phyloP scores from a whole-genome alignment of 2,888 invertebrate genomes.

The Zhuqinia jingwanae region DNA sequence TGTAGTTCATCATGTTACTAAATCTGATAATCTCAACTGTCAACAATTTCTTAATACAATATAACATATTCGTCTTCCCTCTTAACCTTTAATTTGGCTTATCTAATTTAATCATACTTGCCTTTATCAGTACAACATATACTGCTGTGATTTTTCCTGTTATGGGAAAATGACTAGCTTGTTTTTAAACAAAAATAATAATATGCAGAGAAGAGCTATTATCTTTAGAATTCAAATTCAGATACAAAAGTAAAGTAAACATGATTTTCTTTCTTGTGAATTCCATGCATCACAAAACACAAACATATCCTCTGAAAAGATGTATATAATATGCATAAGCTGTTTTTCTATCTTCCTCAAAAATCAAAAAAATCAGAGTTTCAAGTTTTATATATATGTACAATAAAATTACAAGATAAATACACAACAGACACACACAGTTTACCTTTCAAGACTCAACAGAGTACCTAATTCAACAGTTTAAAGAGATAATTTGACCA shows the following conservation, averaged over 20 bases:
- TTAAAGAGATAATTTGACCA: slow-evolving; percentile 19
- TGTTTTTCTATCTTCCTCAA: too few relatives aligned
- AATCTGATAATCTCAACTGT: background rate
- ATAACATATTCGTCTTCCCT: slow-evolving; percentile 5
- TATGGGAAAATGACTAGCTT: slow-evolving; percentile 4
- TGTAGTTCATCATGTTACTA: slow-evolving; percentile 18
- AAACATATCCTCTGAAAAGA: too few relatives aligned
- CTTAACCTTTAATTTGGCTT: slow-evolving; percentile 37
- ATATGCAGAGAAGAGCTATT: background rate
- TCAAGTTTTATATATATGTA: background rate
- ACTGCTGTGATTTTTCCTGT: slow-evolving; percentile 37
- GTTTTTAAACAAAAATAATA: background rate
- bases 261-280: too few relatives aligned
- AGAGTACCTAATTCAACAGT: slow-evolving; percentile 3
- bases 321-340: too few relatives aligned
- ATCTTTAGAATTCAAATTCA: background rate
- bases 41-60: background rate
- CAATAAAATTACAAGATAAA: background rate
- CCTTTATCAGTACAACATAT: background rate
- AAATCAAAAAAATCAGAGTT: background rate
- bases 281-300: too few relatives aligned
- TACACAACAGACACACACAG: background rate
- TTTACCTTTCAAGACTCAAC: background rate
- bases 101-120: slow-evolving; percentile 43
- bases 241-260: background rate